These are phyloP conservation scores for Gallinago paraguaiae DNA, from an alignment of 2,113 vertebrate genomes.

Conservation along the genomic window DNA sequence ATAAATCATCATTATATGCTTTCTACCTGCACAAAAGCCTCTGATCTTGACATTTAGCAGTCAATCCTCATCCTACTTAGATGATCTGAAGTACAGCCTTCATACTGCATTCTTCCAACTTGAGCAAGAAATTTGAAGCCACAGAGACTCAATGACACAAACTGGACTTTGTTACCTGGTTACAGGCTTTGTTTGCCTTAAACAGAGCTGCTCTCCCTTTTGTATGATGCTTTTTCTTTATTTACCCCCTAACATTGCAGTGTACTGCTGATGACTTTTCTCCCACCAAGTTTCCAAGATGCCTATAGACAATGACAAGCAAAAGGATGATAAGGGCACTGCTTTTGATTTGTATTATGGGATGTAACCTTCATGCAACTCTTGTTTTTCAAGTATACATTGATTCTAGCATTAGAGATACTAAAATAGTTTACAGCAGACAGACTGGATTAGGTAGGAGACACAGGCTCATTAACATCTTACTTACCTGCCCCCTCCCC, in stretches of 20 bases:
- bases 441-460: neutral
- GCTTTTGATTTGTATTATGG: neutral
- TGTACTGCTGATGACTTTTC: neutral
- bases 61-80: neutral
- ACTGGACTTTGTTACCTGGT: neutral
- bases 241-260: neutral
- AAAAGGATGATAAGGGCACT: neutral
- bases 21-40: neutral
- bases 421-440: neutral
- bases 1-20: neutral
- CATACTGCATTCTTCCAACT: neutral
- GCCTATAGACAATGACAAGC: neutral
- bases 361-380: neutral
- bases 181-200: neutral
- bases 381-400: neutral
- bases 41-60: neutral
- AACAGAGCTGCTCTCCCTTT: neutral
- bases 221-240: fast-evolving
- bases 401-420: neutral
- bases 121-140: neutral
- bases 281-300: neutral
- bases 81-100: neutral
- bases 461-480: neutral
- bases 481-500: neutral
- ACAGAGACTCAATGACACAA: neutral